These are phyloP conservation scores for Poecile atricapillus DNA, from an alignment of 2,113 vertebrate species.

Conservation along the genomic window DNA sequence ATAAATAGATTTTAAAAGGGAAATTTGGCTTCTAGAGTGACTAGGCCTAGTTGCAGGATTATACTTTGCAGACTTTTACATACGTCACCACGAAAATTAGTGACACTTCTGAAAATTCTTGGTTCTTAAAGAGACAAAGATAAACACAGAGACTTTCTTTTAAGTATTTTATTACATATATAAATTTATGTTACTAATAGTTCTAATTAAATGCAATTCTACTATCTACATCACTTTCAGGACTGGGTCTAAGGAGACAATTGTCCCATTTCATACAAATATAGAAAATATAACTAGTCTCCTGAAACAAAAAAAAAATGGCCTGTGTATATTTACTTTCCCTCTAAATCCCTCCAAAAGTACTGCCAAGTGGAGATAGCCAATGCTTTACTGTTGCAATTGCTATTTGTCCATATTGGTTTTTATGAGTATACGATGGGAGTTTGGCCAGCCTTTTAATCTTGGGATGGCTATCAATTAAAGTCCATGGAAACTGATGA, in stretches of 20 bases:
- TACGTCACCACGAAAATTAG: neutral
- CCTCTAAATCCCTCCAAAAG: neutral
- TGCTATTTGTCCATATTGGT: neutral
- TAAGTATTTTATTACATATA: neutral
- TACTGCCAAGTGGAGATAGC: neutral
- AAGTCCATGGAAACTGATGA: neutral
- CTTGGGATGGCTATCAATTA: neutral
- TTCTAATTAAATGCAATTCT: neutral
- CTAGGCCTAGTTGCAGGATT: neutral
- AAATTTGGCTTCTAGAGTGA: neutral
- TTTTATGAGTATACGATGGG: neutral
- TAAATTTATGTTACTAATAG: neutral
- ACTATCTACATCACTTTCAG: neutral
- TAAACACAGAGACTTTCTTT: neutral
- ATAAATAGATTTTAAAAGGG: neutral
- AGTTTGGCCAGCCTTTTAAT: neutral
- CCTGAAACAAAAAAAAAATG: neutral
- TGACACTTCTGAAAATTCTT: neutral
- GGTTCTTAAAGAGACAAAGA: neutral
- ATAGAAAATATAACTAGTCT: neutral
- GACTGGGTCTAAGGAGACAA: neutral
- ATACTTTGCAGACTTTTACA: neutral
- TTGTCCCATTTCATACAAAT: neutral
- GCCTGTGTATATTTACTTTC: neutral
- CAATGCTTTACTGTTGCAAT: neutral